phyloP scores from a whole-genome alignment of 2,888 invertebrate species.

The Pristionchus exspectatus region DNA sequence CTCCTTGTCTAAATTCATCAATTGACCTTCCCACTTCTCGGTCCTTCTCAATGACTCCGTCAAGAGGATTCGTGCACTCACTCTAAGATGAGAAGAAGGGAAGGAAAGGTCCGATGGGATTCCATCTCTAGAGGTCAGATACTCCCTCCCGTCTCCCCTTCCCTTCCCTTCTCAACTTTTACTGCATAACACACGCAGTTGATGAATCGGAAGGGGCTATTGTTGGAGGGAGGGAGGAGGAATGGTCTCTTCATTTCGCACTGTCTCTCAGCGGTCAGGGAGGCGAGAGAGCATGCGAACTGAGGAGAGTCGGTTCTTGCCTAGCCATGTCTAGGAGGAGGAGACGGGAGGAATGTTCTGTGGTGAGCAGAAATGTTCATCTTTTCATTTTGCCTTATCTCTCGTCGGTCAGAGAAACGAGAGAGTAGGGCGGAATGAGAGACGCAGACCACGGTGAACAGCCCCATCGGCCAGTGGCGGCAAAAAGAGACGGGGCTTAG shows the following conservation, averaged over 20 bases:
- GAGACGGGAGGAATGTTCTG: not conserved
- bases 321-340: not conserved
- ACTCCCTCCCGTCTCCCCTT: not conserved
- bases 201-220: not conserved
- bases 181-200: not conserved
- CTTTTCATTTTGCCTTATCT: not conserved
- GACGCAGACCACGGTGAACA: no score
- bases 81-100: not conserved
- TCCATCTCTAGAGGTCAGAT: not conserved
- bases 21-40: not conserved
- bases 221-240: not conserved
- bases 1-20: not conserved
- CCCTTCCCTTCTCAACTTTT: not conserved
- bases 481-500: not conserved
- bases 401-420: not conserved
- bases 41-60: not conserved
- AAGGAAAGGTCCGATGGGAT: not conserved
- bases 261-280: no score
- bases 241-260: no score
- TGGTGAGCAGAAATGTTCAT: not conserved
- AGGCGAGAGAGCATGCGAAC: no score
- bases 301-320: no score
- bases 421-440: no score
- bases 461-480: not conserved
- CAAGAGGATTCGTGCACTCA: no score